These are phyloP conservation scores for Ahaetulla prasina DNA, from an alignment of 2,113 vertebrate genomes.

Conservation along the genomic window DNA sequence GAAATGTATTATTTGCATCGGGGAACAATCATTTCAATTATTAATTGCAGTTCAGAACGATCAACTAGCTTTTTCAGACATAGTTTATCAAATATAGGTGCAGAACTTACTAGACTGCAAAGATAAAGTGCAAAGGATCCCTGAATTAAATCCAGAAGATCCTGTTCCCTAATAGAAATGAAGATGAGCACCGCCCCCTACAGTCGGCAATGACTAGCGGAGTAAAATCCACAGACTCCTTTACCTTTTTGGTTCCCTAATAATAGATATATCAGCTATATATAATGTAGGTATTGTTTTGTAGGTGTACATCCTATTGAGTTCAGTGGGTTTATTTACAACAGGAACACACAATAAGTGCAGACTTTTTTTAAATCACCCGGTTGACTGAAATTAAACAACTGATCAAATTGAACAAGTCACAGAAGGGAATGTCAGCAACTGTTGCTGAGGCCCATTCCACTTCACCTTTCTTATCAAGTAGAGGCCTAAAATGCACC, in stretches of 20 bases:
- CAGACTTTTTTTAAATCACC: background rate
- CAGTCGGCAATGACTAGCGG: background rate
- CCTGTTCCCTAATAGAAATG: background rate
- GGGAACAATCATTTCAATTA: background rate
- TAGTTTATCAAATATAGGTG: background rate
- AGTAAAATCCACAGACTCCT: background rate
- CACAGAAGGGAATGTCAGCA: background rate
- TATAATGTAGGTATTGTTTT: background rate
- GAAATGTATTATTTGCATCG: background rate
- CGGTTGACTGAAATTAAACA: background rate
- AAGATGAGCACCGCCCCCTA: background rate
- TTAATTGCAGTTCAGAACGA: background rate
- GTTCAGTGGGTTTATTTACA: background rate
- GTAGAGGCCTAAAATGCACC: background rate
- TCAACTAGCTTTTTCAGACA: background rate
- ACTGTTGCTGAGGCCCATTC: background rate
- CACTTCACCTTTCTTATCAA: background rate
- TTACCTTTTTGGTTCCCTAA: background rate
- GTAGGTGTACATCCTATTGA: background rate
- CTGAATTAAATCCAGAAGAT: background rate
- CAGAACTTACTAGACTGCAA: background rate
- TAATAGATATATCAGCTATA: background rate
- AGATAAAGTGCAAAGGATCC: background rate
- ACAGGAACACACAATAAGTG: background rate
- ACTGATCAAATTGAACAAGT: background rate